Base-by-base conservation (phyloP, 2,797 vertebrate species). In the Thaleichthys pacificus region DNA sequence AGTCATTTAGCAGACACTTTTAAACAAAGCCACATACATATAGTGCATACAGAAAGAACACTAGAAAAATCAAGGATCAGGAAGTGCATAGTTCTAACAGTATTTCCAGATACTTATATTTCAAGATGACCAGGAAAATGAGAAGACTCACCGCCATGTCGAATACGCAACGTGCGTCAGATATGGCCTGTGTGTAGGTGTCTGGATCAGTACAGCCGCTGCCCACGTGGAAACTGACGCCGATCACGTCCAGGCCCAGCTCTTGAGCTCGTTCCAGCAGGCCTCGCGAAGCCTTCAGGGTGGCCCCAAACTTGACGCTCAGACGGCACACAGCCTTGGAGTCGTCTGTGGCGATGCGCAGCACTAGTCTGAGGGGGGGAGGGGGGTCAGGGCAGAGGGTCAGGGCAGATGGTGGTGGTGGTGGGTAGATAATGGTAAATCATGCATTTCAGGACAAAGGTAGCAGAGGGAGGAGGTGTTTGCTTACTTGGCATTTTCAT, bases 201-300 rank as follows among this genome's bases (percentile, higher is more conserved):
- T 95, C 92, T 0, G 97, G 91, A 61, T 99, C 97, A 0, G 95
- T 97, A 80, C 98, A 99, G 62, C 96, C 96, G 30, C 98, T 99
- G 80, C 98, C 98, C 73, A 99, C 97, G 0, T 99, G 98, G 85
- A 99, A 99, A 80, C 98, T 99, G 75, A 99, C 98, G 0, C 98
- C 98, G 4, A 99, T 86, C 64, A 99, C 91, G 0, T 96, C 94
- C 73, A 99, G 91, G 5, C 94, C 93, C 61, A 99, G 93, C 21
- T 97, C 94, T 80, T 91, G 95, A 0, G 97, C 97, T 65, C 92
- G 89, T 84, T 98, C 97, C 79, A 99, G 88, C 68, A 99, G 95
- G 1, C 95, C 87, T 62, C 96, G 94, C 81, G 96, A 97, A 8
- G 91, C 93, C 91, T 96, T 99, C 14, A 99, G 92, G 0, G 93